Evolutionary conservation across 1,140 invertebrate species (phyloP).

Genomic region (Drosophila arizonae): DNA sequence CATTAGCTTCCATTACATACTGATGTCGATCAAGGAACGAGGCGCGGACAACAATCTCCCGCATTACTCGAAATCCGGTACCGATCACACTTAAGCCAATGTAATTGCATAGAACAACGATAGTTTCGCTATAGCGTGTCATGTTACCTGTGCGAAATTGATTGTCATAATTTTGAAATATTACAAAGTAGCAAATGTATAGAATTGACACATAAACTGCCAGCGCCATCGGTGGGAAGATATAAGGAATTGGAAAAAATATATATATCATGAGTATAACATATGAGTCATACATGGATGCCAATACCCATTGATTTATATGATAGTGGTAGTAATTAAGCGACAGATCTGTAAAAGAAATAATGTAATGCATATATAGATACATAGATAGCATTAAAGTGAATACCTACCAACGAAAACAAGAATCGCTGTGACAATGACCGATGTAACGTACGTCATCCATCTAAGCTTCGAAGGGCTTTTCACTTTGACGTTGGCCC

Average conservation of each 20-base stretch:
- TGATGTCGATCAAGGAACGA: slow-evolving; percentile 93
- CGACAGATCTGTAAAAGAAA: slow-evolving; percentile 82
- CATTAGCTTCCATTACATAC: slow-evolving; percentile 92
- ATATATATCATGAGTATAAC: slow-evolving; percentile 89
- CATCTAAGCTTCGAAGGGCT: slow-evolving; percentile 79
- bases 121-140: slow-evolving; percentile 11
- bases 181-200: slow-evolving; percentile 85
- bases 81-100: slow-evolving; percentile 91
- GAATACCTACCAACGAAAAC: slow-evolving; percentile 48
- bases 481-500: slow-evolving; percentile 83
- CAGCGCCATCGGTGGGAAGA: slow-evolving; percentile 86
- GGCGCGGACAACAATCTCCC: slow-evolving; percentile 91
- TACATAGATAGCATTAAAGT: too few relatives aligned
- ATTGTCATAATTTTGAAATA: slow-evolving; percentile 85
- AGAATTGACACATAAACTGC: slow-evolving; percentile 85
- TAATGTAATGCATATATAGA: neutral
- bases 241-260: slow-evolving; percentile 89
- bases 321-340: slow-evolving; percentile 84
- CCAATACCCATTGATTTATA: slow-evolving; percentile 64
- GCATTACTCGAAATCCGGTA: slow-evolving; percentile 92
- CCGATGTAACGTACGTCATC: slow-evolving; percentile 83
- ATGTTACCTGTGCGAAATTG: slow-evolving; percentile 28
- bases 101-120: slow-evolving; percentile 88
- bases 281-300: slow-evolving; percentile 87
- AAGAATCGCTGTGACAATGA: slow-evolving; percentile 67